Evolutionary conservation across 2,797 vertebrate species (phyloP), one percentile per base, ranked within the genome.

Genomic region (Odontamblyopus lacepedii): DNA sequence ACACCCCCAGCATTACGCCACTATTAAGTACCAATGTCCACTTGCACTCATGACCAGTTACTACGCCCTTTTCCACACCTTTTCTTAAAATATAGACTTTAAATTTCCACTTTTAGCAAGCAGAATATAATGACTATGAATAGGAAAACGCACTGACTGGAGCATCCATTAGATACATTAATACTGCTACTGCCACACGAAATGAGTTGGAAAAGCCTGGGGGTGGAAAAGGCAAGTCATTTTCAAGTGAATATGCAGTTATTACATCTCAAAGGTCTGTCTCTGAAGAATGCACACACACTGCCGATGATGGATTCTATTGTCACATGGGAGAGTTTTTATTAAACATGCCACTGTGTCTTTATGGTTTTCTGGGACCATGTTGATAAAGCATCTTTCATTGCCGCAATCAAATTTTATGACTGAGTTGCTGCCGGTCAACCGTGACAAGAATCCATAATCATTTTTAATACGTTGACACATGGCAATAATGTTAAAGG

Each of bases 271-370:
- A n/a, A n/a, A 62, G 9, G 62, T 23, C 62, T 23, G 62, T 63
- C 62, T 63, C 19, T 63, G 62, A 38, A 23, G 62, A 41, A 63
- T 23, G n/a, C n/a, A 41, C 62, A 13, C 7, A 26, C 6, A 9
- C 32, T 26, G n/a, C 62, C 23, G 62, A 63, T 63, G 38, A 63
- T 63, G 62, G 62, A 63, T 63, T 38, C 38, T n/a, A n/a, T 41
- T 23, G 62, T 63, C 38, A 41, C 35, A 44, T 26, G 35, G 35
- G 62, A 63, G 62, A 44, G n/a, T n/a, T 63, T 63, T 63, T 26
- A 63, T 38, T 38, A 63, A 30, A 35, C 61, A 63, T 63, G 61
- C 32, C 29, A 35, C 16, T 4, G 29, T 15, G 57, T n/a, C 32
- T 32, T 62, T 35, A 35, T 38, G 32, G 6, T 35, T 62, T 62